A percentile compares a stretch with the other conserved stretches of the same genome.
Conservation (phyloP, 2,888 invertebrate species). For the Archaeoteleia sp. region DNA sequence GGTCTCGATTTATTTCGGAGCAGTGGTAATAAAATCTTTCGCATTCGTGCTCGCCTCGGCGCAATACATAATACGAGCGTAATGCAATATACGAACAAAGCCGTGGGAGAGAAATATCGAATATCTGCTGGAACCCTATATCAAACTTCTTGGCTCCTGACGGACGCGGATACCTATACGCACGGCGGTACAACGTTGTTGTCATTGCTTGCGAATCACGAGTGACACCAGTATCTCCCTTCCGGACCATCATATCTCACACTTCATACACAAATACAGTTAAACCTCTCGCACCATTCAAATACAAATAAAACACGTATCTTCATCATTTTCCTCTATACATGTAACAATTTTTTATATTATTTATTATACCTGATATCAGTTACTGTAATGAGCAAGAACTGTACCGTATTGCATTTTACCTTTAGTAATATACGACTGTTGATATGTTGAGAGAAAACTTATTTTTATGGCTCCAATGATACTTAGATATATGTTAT, state of each 20-base stretch:
- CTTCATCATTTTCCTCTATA: not conserved
- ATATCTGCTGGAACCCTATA: slow-evolving; percentile 64
- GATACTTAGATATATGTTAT: too few relatives aligned
- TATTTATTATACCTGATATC: too few relatives aligned
- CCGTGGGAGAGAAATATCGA: slow-evolving; percentile 66
- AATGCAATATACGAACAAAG: slow-evolving; percentile 67
- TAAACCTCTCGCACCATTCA: too few relatives aligned
- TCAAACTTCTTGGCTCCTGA: slow-evolving; percentile 61
- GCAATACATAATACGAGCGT: slow-evolving; percentile 56
- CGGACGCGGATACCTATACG: slow-evolving; percentile 57
- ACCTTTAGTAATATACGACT: too few relatives aligned
- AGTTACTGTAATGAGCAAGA: too few relatives aligned
- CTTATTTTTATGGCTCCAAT: too few relatives aligned
- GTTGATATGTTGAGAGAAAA: too few relatives aligned
- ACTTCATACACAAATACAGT: too few relatives aligned
- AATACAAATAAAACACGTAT: too few relatives aligned
- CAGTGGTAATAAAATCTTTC: slow-evolving; percentile 61
- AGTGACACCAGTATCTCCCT: slow-evolving; percentile 33
- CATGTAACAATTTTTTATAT: too few relatives aligned
- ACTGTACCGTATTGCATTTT: too few relatives aligned
- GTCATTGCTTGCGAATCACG: slow-evolving; percentile 42
- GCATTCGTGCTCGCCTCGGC: slow-evolving; percentile 53
- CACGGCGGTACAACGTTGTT: slow-evolving; percentile 31
- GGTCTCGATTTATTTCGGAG: slow-evolving; percentile 54
- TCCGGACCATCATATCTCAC: slow-evolving; percentile 29